A percentile compares a stretch with the other conserved stretches of the same genome.
phyloP scores from a whole-genome alignment of 2,888 invertebrate genomes.

The Norana najaformis region DNA sequence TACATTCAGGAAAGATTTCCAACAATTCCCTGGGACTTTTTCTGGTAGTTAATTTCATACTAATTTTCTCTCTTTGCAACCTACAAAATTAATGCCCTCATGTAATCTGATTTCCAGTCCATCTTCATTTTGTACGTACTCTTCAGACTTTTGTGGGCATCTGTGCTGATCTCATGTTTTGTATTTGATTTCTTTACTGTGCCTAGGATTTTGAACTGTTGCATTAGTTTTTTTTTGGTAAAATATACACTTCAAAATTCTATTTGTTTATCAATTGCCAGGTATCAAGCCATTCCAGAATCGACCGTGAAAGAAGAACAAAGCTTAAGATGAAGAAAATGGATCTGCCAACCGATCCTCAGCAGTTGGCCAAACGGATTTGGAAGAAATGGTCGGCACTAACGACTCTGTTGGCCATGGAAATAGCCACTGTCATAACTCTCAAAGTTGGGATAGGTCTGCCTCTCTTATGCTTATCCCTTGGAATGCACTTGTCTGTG shows the following conservation, averaged over 20 bases:
- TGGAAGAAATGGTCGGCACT: conserved; percentile 29
- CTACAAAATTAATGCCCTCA: not conserved
- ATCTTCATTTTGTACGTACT: not conserved
- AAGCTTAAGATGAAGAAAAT: conserved; percentile 28
- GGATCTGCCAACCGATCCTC: conserved; percentile 14
- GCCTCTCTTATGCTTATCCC: not conserved
- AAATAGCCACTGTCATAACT: conserved; percentile 26
- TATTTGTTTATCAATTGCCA: not conserved
- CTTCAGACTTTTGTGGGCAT: not conserved
- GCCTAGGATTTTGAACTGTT: no score
- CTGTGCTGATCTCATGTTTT: not conserved
- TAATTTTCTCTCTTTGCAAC: not conserved
- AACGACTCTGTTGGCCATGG: conserved; percentile 24
- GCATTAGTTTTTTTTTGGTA: no score
- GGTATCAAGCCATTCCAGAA: conserved; percentile 8
- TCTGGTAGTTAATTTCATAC: not conserved
- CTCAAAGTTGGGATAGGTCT: conserved; percentile 28
- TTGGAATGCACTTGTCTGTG: not conserved
- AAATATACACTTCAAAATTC: not conserved
- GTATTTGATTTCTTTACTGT: not conserved
- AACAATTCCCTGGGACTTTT: conserved; percentile 19
- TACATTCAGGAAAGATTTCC: not conserved
- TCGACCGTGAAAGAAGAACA: not conserved
- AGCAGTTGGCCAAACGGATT: conserved; percentile 22
- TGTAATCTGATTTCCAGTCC: not conserved